These are phyloP conservation scores for Phataginus tricuspis DNA, from an alignment of 2,797 vertebrate species.

Conservation along the genomic window DNA sequence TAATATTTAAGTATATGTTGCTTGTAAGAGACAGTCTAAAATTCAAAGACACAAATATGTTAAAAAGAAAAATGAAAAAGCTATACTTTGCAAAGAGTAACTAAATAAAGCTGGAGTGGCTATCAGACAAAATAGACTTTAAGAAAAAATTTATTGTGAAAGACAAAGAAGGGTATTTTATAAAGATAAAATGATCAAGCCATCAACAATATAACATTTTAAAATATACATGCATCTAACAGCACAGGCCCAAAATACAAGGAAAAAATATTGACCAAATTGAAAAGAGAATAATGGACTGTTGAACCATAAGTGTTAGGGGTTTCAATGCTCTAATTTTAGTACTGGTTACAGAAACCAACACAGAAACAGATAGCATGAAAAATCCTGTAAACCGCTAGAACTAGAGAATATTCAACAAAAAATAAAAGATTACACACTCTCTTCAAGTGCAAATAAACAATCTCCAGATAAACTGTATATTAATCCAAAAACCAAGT, in stretches of 20 bases:
- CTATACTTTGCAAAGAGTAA: too few relatives aligned
- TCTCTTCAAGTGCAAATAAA: neutral
- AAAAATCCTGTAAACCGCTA: neutral
- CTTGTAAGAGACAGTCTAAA: neutral
- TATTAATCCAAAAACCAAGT: neutral
- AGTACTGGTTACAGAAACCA: neutral
- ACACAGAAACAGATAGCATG: neutral
- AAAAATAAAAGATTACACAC: neutral
- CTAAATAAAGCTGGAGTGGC: too few relatives aligned
- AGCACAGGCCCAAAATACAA: neutral
- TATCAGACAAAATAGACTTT: neutral
- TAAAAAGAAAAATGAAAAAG: too few relatives aligned
- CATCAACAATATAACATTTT: neutral
- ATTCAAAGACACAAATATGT: neutral
- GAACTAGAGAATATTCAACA: neutral
- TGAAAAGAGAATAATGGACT: neutral
- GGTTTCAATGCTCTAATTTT: neutral
- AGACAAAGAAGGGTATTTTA: neutral
- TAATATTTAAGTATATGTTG: neutral
- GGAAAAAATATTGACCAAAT: neutral
- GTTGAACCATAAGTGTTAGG: neutral
- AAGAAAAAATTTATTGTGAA: neutral
- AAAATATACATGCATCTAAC: neutral
- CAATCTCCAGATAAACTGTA: neutral
- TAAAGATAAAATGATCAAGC: neutral